Evolutionary conservation across 2,797 vertebrate species (phyloP).

Genomic region (Synanceia verrucosa): DNA sequence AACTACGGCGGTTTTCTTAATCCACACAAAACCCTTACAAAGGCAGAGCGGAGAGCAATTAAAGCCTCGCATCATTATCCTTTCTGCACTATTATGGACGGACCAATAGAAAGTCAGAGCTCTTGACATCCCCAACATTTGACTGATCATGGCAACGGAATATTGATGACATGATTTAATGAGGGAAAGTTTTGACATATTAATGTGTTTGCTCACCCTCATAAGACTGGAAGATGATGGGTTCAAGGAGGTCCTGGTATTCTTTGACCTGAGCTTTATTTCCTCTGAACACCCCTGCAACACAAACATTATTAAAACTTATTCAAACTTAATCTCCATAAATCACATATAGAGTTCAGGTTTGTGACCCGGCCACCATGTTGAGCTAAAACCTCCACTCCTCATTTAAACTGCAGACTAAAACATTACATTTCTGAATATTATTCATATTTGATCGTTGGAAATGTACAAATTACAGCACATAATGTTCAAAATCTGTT

Average conservation of each 20-base stretch:
- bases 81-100: constrained; percentile 38
- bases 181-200: background rate
- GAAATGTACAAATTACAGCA: too few relatives aligned
- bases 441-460: too few relatives aligned
- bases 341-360: too few relatives aligned
- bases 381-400: too few relatives aligned
- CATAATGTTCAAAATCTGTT: background rate
- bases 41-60: constrained; percentile 34
- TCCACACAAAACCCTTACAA: constrained; percentile 43
- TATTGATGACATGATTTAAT: constrained; percentile 54
- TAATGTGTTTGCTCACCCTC: constrained; percentile 83
- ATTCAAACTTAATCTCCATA: background rate
- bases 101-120: constrained; percentile 37
- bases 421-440: too few relatives aligned
- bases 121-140: constrained; percentile 48
- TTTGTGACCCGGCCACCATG: too few relatives aligned
- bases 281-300: constrained; percentile 91
- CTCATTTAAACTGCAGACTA: too few relatives aligned
- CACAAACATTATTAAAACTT: background rate
- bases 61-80: constrained; percentile 50
- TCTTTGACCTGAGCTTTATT: constrained; percentile 91
- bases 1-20: constrained; percentile 42
- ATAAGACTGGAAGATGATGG: constrained; percentile 88
- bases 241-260: constrained; percentile 90
- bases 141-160: constrained; percentile 24